Conservation (phyloP, 1,140 invertebrate species). For the Drosophila funebris region DNA sequence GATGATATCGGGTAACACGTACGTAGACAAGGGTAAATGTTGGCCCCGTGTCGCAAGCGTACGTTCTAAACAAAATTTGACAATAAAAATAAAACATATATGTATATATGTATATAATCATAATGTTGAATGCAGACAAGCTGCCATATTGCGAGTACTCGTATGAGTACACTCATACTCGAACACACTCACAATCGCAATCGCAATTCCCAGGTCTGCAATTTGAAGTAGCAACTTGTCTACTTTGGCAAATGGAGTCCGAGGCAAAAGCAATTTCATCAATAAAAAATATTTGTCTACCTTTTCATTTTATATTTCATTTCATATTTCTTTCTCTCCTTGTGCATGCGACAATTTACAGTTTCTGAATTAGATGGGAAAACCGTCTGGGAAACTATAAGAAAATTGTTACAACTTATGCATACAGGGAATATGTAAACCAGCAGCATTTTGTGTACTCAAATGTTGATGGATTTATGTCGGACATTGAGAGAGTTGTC, state of each 20-base stretch:
- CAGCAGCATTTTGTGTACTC: slow-evolving; percentile 27
- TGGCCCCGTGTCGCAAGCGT: slow-evolving; percentile 28
- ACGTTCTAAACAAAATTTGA: slow-evolving; percentile 65
- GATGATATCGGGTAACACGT: slow-evolving; percentile 69
- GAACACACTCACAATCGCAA: background rate
- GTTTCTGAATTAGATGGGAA: slow-evolving; percentile 11
- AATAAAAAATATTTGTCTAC: slow-evolving; percentile 75
- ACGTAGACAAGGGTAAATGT: slow-evolving; percentile 71
- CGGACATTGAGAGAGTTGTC: slow-evolving; percentile 1
- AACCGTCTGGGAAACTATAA: slow-evolving; percentile 3
- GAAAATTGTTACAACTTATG: slow-evolving; percentile 5
- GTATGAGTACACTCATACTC: background rate
- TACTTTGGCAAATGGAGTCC: slow-evolving; percentile 76
- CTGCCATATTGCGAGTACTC: background rate
- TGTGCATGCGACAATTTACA: slow-evolving; percentile 56
- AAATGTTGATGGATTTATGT: slow-evolving; percentile 45
- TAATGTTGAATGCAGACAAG: slow-evolving; percentile 17
- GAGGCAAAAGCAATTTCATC: slow-evolving; percentile 74
- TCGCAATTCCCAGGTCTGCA: slow-evolving; percentile 66
- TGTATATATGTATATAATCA: slow-evolving; percentile 45
- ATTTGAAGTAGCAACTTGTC: slow-evolving; percentile 69
- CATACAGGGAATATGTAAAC: slow-evolving; percentile 16
- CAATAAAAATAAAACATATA: slow-evolving; percentile 80
- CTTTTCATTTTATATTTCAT: slow-evolving; percentile 6
- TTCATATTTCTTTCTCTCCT: background rate